Base-by-base conservation (phyloP, 2,888 invertebrate genomes). In the Dryadula phaetusa region DNA sequence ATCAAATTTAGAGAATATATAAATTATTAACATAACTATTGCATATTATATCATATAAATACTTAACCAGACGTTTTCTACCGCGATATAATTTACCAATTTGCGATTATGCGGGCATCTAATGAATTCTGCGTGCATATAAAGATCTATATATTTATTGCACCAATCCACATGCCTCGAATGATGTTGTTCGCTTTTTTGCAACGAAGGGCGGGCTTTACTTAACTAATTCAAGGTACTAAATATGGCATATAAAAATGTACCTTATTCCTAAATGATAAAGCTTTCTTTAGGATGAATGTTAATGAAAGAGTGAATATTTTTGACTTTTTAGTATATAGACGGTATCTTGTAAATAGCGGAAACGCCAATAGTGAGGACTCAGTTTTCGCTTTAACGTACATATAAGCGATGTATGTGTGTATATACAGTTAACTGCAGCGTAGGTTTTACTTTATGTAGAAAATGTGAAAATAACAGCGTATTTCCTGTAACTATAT, bases 161-260 rank as follows among this genome's bases (percentile, higher is more conserved):
- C 72, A 71, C 75, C 75, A 75, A 75, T 75, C 72, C 67, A 74
- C 69, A 69, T 72, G 65, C 74, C 71, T 70, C 69, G 52, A 58
- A 53, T 70, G 69, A 53, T 68, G 62, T 64, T 62, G 52, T 62
- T 67, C 65, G 52, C 69, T 72, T 75, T 73, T 75, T 75, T 74
- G 73, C 74, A 72, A 65, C 54, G 67, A 71, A 75, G 73, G 75
- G 75, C 74, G 75, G 74, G 49, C 47, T 65, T 58, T 42, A 37
- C 28, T 40, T 34, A 60, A 56, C 52, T 28, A 32, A 28, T 34
- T 56, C 53, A 67, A 64, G 20, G 54, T 37, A 47, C 18, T 56
- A 53, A 44, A 25, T 42, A 32, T 20, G n/a, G 12, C 25, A 18
- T 10, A 20, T 20, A 6, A 25, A 60, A 40, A 46, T 18, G 20